Base-by-base conservation (phyloP, 2,797 vertebrate genomes). In the Rhinoraja longicauda region DNA sequence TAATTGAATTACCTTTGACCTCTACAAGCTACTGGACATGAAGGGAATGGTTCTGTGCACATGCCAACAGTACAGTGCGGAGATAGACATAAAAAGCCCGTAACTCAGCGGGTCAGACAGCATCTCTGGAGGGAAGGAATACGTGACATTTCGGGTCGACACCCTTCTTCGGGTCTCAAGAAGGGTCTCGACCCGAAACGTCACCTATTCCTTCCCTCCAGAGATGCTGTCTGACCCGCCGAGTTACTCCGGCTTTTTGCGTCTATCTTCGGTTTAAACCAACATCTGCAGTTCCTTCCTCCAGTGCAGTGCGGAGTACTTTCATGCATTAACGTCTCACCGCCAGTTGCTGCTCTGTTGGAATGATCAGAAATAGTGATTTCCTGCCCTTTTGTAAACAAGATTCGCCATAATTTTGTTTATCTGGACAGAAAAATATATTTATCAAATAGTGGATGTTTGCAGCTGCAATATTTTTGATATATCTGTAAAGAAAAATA, bases 1-100 rank as follows among this genome's bases (percentile, higher is more conserved):
- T 57, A 57, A 92, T 32, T 92, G 90, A 72, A 53, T 92, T 73
- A 73, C 24, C 39, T 73, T 67, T 92, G 90, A 75, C 70, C 70
- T 53, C 5, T 53, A 24, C 24, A n/a, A 92, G 36, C 70, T 75
- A 92, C 67, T 53, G 67, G 36, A 75, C 26, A 4, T 92, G 90
- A 75, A 73, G 39, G 7, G 15, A 73, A 92, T 36, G 13, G 21
- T 53, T 53, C 45, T 92, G 32, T 90, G 86, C 26, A 39, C n/a
- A 91, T 70, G 10, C 64, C 67, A 72, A 26, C 67, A 4, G 4
- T 75, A 45, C 39, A 24, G 36, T 75, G 36, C 36, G 53, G 70
- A 92, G 24, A 45, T 45, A 45, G 45, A 45, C 45, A 45, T 45
- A 45, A 45, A 45, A 45, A 45, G 45, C 45, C 45, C 45, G 45